These are phyloP conservation scores for Tribolium freemani DNA, from an alignment of 2,888 invertebrate species.

Conservation along the genomic window DNA sequence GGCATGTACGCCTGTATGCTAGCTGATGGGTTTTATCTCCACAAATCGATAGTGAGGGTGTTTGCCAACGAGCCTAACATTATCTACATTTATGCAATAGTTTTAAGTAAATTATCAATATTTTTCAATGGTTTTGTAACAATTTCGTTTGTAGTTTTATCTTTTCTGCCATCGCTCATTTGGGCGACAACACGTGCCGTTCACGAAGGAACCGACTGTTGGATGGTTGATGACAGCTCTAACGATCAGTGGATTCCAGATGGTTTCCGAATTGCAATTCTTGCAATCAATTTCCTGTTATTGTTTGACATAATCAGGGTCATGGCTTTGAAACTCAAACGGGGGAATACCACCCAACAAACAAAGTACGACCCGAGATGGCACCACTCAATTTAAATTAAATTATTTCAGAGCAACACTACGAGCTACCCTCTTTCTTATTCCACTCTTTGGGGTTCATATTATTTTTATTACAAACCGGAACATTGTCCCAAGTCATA, in stretches of 20 bases:
- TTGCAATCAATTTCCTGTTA: constrained; percentile 73
- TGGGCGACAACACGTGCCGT: constrained; percentile 72
- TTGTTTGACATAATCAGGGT: constrained; percentile 77
- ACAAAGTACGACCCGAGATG: constrained; percentile 53
- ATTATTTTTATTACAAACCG: constrained; percentile 75
- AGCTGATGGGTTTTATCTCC: constrained; percentile 76
- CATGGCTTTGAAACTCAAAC: constrained; percentile 75
- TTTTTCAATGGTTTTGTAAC: neutral
- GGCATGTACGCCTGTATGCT: constrained; percentile 80
- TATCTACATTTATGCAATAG: constrained; percentile 67
- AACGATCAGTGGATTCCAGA: constrained; percentile 76
- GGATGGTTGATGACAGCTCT: constrained; percentile 71
- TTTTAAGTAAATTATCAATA: constrained; percentile 63
- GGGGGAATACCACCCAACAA: constrained; percentile 70
- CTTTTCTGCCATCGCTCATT: constrained; percentile 70
- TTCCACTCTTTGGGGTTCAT: constrained; percentile 80
- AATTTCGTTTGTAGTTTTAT: constrained; percentile 61
- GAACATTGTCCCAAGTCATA: constrained; percentile 68
- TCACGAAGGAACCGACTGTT: constrained; percentile 72
- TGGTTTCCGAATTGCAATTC: constrained; percentile 72
- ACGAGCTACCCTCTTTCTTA: constrained; percentile 77
- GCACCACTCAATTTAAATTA: neutral
- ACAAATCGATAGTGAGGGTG: constrained; percentile 76
- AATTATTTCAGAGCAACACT: constrained; percentile 71
- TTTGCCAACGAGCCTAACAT: constrained; percentile 73